These are phyloP conservation scores for Hydrozoanthus tunicans DNA, from an alignment of 64 coral and sea anemone species.

Conservation along the genomic window DNA sequence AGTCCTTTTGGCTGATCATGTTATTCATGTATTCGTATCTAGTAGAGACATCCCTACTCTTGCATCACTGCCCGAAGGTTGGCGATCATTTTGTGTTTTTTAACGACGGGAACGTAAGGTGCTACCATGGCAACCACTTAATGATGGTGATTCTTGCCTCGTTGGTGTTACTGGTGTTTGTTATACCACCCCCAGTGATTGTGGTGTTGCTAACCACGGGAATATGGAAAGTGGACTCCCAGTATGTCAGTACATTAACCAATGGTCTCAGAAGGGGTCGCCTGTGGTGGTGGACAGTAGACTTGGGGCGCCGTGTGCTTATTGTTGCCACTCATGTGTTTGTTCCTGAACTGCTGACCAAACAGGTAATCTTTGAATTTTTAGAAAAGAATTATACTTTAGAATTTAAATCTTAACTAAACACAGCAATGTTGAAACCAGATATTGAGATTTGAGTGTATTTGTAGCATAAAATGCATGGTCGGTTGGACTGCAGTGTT, in stretches of 20 bases:
- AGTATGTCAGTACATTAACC: slow-evolving; percentile 83
- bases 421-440: too few species aligned
- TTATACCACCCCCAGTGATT: slow-evolving; percentile 71
- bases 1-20: slow-evolving; percentile 90
- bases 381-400: too few species aligned
- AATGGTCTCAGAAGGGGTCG: slow-evolving; percentile 66
- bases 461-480: too few species aligned
- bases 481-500: too few species aligned
- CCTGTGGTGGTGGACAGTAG: slow-evolving; percentile 90
- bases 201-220: slow-evolving; percentile 74
- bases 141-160: slow-evolving; percentile 68
- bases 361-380: slow-evolving; percentile 55
- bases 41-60: slow-evolving; percentile 67
- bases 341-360: slow-evolving; percentile 58
- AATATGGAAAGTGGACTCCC: slow-evolving; percentile 82
- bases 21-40: slow-evolving; percentile 84
- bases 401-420: too few species aligned
- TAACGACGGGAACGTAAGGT: slow-evolving; percentile 80
- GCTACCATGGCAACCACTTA: slow-evolving; percentile 71
- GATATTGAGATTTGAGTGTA: too few species aligned
- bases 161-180: slow-evolving; percentile 51
- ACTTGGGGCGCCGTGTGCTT: slow-evolving; percentile 72
- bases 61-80: slow-evolving; percentile 79
- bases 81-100: slow-evolving; percentile 73
- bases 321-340: slow-evolving; percentile 76